Conservation (phyloP, 2,888 invertebrate genomes). For the Netelia melanura region DNA sequence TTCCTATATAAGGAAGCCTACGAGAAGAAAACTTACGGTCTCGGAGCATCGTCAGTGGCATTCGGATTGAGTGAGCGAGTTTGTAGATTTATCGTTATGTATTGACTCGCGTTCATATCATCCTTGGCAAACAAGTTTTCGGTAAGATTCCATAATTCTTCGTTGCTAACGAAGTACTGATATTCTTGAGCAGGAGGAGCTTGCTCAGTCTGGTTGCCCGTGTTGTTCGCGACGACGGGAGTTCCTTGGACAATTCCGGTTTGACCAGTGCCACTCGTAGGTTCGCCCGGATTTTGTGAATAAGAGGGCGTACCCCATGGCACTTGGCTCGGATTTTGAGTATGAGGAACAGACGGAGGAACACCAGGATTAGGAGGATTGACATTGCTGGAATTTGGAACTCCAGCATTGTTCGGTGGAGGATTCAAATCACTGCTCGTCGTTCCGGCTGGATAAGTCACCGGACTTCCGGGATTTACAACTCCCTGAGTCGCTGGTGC, state of each 20-base stretch:
- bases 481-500: constrained; percentile 22
- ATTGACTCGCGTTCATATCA: constrained; percentile 72
- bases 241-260: constrained; percentile 8
- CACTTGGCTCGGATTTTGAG: background rate
- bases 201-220: constrained; percentile 25
- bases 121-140: constrained; percentile 78
- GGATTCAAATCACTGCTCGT: background rate
- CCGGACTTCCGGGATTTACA: constrained; percentile 9
- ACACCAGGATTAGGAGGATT: constrained; percentile 31
- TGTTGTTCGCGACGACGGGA: constrained; percentile 20
- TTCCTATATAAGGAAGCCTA: background rate
- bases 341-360: constrained; percentile 11
- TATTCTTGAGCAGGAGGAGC: constrained; percentile 9
- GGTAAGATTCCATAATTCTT: constrained; percentile 77
- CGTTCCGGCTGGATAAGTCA: constrained; percentile 16
- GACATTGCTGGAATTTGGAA: constrained; percentile 1
- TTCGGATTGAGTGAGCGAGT: constrained; percentile 68
- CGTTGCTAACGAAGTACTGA: constrained; percentile 74
- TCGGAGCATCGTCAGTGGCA: constrained; percentile 74
- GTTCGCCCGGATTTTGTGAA: background rate
- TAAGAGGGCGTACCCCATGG: background rate
- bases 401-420: background rate
- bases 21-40: constrained; percentile 73
- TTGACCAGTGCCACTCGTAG: background rate
- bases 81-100: constrained; percentile 78